Evolutionary conservation across 2,797 vertebrate species (phyloP).

Genomic region (Valencia hispanica): DNA sequence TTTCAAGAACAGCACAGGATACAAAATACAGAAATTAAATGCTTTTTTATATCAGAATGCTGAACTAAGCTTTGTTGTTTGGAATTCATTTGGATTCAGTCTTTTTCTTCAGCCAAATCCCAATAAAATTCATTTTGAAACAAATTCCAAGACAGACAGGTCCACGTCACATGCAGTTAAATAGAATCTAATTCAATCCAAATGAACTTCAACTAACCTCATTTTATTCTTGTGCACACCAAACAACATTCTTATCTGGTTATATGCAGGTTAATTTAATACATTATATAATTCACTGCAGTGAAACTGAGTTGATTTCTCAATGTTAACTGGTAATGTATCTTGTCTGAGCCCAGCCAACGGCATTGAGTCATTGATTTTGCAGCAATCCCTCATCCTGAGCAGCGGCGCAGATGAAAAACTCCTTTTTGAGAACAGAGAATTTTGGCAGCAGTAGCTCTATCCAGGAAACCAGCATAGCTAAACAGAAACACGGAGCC

Average conservation of each 20-base stretch:
- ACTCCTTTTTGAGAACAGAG: neutral
- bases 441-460: no score
- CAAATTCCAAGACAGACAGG: no score
- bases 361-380: neutral
- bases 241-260: neutral
- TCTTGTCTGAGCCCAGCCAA: neutral
- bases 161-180: no score
- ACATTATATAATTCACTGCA: neutral
- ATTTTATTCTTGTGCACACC: neutral
- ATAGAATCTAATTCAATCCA: no score
- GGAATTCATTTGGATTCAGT: no score
- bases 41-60: no score
- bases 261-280: neutral
- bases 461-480: no score
- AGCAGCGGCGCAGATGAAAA: neutral
- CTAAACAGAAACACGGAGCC: neutral
- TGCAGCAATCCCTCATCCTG: neutral
- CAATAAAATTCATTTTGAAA: neutral
- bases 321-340: neutral
- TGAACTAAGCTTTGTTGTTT: no score
- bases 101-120: neutral
- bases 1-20: neutral
- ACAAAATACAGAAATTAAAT: neutral
- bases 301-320: neutral
- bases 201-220: no score